These are phyloP conservation scores for Artemia sinica DNA, from an alignment of 2,888 invertebrate genomes.

Conservation along the genomic window DNA sequence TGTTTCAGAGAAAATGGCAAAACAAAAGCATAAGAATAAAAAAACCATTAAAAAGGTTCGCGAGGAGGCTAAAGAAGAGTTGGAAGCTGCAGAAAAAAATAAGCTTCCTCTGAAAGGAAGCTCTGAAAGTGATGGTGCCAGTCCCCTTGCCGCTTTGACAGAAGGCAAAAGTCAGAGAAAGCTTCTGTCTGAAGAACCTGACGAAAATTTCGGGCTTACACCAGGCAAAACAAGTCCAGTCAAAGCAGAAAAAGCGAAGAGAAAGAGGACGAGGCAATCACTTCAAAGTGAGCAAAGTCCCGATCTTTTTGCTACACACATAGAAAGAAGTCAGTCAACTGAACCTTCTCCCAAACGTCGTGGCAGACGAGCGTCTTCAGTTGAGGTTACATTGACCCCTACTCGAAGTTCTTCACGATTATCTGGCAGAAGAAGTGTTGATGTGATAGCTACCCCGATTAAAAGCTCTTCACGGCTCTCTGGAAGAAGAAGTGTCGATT, in stretches of 20 bases:
- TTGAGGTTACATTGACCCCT: background rate
- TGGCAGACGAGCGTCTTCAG: conserved; percentile 6
- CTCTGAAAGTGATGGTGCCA: no score
- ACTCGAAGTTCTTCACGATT: no score
- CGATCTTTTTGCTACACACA: background rate
- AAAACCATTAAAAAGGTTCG: background rate
- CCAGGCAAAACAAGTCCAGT: background rate
- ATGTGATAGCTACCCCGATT: no score
- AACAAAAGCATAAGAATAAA: background rate
- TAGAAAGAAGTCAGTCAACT: conserved; percentile 3
- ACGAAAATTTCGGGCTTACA: no score
- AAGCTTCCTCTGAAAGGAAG: no score
- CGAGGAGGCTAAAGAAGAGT: background rate
- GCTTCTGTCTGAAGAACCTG: background rate
- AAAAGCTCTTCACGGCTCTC: no score
- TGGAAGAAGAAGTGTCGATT: no score
- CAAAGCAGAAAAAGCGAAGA: background rate
- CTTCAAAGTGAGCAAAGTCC: background rate
- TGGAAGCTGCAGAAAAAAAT: no score
- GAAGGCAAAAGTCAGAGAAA: background rate
- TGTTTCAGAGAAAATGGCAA: no score
- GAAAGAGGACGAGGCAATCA: background rate
- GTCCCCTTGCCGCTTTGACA: no score
- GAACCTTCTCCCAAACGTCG: background rate
- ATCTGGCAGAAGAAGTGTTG: no score